Percentiles rank a stretch among this genome's conserved stretches.
Evolutionary conservation across 2,888 invertebrate species (phyloP).

Genomic region (Disparrhopalites patrizii): DNA sequence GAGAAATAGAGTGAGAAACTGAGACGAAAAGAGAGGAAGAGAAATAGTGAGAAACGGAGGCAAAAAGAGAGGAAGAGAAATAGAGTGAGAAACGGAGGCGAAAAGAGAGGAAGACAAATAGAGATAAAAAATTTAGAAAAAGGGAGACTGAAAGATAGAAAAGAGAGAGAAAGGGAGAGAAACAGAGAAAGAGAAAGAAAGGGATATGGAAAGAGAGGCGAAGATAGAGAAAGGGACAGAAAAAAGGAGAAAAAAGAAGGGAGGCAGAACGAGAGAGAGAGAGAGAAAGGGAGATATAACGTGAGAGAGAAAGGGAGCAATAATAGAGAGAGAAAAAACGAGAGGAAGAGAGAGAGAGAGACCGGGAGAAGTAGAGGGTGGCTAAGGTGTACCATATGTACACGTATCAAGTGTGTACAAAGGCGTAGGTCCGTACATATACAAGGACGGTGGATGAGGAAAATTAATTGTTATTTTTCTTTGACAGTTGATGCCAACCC

Average conservation of each 20-base stretch:
- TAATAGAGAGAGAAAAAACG: neutral
- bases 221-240: neutral
- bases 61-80: too few species aligned
- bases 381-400: neutral
- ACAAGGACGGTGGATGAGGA: constrained; percentile 16
- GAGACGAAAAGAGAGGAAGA: too few species aligned
- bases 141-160: too few species aligned
- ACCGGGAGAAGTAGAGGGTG: neutral
- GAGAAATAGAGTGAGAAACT: too few species aligned
- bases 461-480: constrained; percentile 36
- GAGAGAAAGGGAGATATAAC: neutral
- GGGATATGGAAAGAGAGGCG: too few species aligned
- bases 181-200: too few species aligned
- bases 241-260: neutral
- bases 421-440: neutral
- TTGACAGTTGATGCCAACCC: constrained; percentile 33
- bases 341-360: neutral
- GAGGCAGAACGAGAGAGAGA: constrained; percentile 3
- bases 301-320: neutral
- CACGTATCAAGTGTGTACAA: neutral
- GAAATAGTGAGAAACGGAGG: too few species aligned
- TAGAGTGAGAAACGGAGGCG: too few species aligned
- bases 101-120: too few species aligned
- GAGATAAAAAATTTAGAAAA: too few species aligned
- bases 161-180: too few species aligned